Evolutionary conservation across 2,888 invertebrate genomes (phyloP), one percentile per base, ranked within the genome.

Genomic region (Notodromas monacha): DNA sequence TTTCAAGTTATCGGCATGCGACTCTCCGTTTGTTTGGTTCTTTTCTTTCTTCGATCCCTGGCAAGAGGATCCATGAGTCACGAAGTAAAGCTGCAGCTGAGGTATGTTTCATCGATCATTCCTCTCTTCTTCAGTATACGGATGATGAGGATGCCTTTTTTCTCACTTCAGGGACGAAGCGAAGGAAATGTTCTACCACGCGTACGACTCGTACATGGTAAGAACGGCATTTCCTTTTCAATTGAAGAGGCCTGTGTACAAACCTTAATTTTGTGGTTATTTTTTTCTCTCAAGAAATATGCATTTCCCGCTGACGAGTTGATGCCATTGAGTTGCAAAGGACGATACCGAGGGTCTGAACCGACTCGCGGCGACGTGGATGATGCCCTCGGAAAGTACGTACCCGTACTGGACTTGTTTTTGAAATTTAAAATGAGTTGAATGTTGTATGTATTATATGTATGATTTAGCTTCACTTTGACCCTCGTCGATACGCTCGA

Each of bases 281-380:
- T n/a, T n/a, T 36, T 34, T 33, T 26, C 37, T 26, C 43, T 42
- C 11, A 36, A 55, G 60, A 53, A 73, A 42, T 69, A 86, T 56
- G 92, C 92, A 10, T 96, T 76, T 53, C 92, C 92, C 31, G 89
- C 89, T 12, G 92, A 92, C 55, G 92, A 96, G 52, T 53, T 92
- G 38, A 86, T 89, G 89, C 92, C 92, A 2, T 55, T 92, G 21
- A 76, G 73, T 43, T 92, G 92, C 50, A 66, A 68, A 44, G 92
- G 89, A 15, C 56, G 92, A 31, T 79, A 68, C 50, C 58, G 81
- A 40, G 86, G 81, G 4, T 59, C 74, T 4, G 76, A 81, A 30
- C 70, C 77, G 3, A 69, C 70, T 38, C 58, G 92, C 30, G 92
- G 92, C 3, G 89, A 92, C 46, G 73, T 92, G 51, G 92, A 92